Evolutionary conservation across 1,140 invertebrate species (phyloP), one percentile per base, ranked within the genome.

Genomic region (Ostrea denselamellosa): DNA sequence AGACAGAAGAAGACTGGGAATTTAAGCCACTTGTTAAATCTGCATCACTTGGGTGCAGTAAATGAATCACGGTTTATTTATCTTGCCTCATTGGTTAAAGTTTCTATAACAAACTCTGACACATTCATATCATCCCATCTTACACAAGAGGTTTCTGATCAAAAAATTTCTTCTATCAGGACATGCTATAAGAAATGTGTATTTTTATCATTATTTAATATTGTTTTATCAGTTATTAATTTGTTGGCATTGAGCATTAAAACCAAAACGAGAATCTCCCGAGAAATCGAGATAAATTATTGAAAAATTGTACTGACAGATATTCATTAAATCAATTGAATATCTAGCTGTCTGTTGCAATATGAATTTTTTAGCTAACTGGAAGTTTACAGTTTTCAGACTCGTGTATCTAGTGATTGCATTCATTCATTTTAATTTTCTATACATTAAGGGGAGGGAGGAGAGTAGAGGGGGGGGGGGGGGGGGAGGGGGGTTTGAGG

Each of bases 11-110:
- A 71, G 25, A 28, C 12, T 25, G 22, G 28, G 22, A 71, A 22
- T 71, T 71, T 28, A 4, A 28, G 68, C 68, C 68, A 71, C 68
- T 71, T 71, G 68, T 71, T 71, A 71, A 62, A 71, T 71, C 25
- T 28, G 68, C 65, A 22, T n/a, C n/a, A 22, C 17, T 68, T 22
- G 28, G 25, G 25, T 71, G 28, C 68, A 71, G 22, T 71, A 71
- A 71, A 71, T 71, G 68, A 71, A 71, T 71, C 68, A 71, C 28
- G 34, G 68, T 71, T 10, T 71, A 28, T 71, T 71, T 71, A 71
- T 71, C 68, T 71, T 71, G 68, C 25, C 68, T 71, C 68, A 71
- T 71, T 22, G 25, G 68, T 25, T 71, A 25, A 71, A 28, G 28
- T 28, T 71, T 12, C 25, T 12, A 71, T 71, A 28, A 71, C 14